phyloP scores from a whole-genome alignment of 2,797 vertebrate species.

The Lagorchestes hirsutus region DNA sequence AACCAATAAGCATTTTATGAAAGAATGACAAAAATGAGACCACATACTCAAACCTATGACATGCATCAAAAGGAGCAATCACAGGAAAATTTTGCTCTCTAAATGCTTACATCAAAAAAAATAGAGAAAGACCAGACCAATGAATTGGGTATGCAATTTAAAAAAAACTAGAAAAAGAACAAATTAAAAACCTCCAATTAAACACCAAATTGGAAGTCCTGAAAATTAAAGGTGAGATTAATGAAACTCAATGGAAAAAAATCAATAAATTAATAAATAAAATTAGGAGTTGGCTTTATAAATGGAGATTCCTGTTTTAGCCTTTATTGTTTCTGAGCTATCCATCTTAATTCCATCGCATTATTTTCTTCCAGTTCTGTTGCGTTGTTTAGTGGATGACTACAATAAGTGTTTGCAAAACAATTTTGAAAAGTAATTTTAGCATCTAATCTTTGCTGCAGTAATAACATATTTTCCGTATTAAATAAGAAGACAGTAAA shows the following conservation, averaged over 20 bases:
- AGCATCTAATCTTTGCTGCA: conserved; percentile 96
- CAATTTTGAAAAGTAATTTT: conserved; percentile 99
- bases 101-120: background rate
- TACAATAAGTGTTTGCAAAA: conserved; percentile 98
- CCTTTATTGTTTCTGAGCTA: conserved; percentile 94
- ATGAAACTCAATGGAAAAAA: background rate
- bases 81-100: background rate
- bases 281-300: no score
- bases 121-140: background rate
- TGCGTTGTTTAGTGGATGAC: conserved; percentile 92
- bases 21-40: background rate
- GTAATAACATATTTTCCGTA: conserved; percentile 92
- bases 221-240: background rate
- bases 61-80: background rate
- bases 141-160: background rate
- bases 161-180: background rate
- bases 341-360: conserved; percentile 91
- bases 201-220: background rate
- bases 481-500: conserved; percentile 99
- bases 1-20: background rate
- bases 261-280: no score
- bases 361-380: conserved; percentile 92
- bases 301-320: conserved; percentile 94
- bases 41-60: background rate
- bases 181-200: background rate